Evolutionary conservation across 2,888 invertebrate species (phyloP).

Genomic region (Hypsopygia costalis): DNA sequence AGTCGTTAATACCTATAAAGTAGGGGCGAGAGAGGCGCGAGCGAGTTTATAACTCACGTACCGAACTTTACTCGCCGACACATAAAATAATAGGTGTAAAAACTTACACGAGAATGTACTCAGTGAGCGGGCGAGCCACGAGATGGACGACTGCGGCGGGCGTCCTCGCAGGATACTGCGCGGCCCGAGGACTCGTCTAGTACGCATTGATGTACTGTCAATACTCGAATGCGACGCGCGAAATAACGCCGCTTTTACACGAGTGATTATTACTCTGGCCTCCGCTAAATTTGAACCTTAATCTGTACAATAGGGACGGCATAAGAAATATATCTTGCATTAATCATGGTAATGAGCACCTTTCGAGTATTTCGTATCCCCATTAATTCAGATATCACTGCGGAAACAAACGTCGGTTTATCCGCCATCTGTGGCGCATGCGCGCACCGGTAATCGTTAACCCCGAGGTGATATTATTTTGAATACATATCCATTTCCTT

Average conservation of each 20-base stretch:
- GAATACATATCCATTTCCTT: conserved; percentile 69
- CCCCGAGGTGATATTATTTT: conserved; percentile 81
- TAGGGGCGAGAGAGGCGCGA: conserved; percentile 80
- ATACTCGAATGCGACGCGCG: conserved; percentile 18
- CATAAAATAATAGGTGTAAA: conserved; percentile 82
- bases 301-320: conserved; percentile 55
- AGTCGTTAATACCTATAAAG: conserved; percentile 81
- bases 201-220: conserved; percentile 28
- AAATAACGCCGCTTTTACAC: background rate
- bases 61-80: conserved; percentile 81
- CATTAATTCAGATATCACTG: conserved; percentile 81
- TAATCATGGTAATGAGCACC: conserved; percentile 80
- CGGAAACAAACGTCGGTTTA: conserved; percentile 80
- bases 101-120: conserved; percentile 81
- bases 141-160: conserved; percentile 62
- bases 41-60: conserved; percentile 81
- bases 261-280: background rate
- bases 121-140: conserved; percentile 71
- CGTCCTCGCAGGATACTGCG: conserved; percentile 19
- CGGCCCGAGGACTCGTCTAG: conserved; percentile 12
- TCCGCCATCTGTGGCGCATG: conserved; percentile 77
- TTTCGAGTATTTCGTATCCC: conserved; percentile 76
- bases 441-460: conserved; percentile 79
- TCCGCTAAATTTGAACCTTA: conserved; percentile 40
- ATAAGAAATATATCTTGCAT: conserved; percentile 73